Conservation (phyloP, 2,113 vertebrate species). For the Ictalurus punctatus region DNA sequence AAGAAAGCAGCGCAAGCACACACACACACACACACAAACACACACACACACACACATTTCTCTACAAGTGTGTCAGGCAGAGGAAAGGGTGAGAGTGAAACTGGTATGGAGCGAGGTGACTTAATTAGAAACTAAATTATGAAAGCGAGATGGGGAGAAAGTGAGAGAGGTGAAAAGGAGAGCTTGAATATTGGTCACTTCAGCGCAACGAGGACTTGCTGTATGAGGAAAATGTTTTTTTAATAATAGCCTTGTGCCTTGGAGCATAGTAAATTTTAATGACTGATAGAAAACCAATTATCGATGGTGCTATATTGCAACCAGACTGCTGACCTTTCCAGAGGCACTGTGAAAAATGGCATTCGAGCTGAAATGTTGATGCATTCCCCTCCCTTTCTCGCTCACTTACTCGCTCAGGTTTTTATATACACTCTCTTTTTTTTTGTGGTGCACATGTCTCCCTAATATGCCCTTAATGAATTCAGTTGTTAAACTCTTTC, state of each 20-base stretch:
- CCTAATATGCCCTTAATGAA: constrained; percentile 30
- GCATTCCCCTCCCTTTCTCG: constrained; percentile 28
- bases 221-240: constrained; percentile 63
- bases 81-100: constrained; percentile 28
- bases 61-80: background rate
- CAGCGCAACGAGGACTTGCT: constrained; percentile 22
- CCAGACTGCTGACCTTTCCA: constrained; percentile 69
- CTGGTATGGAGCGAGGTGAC: constrained; percentile 49
- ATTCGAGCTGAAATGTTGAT: constrained; percentile 58
- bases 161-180: constrained; percentile 39
- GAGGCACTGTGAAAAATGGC: constrained; percentile 65
- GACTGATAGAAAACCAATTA: constrained; percentile 78
- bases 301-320: constrained; percentile 69
- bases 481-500: constrained; percentile 1
- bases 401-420: background rate
- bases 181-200: constrained; percentile 38
- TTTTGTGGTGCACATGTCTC: constrained; percentile 1
- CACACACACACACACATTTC: background rate
- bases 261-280: constrained; percentile 74
- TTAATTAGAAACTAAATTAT: constrained; percentile 73
- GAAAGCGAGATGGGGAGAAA: constrained; percentile 56
- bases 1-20: background rate
- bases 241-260: constrained; percentile 73
- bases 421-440: constrained; percentile 41
- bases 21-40: constrained; percentile 3